Evolutionary conservation across 64 coral and sea anemone species (phyloP).

Genomic region (Pachyseris speciosa): DNA sequence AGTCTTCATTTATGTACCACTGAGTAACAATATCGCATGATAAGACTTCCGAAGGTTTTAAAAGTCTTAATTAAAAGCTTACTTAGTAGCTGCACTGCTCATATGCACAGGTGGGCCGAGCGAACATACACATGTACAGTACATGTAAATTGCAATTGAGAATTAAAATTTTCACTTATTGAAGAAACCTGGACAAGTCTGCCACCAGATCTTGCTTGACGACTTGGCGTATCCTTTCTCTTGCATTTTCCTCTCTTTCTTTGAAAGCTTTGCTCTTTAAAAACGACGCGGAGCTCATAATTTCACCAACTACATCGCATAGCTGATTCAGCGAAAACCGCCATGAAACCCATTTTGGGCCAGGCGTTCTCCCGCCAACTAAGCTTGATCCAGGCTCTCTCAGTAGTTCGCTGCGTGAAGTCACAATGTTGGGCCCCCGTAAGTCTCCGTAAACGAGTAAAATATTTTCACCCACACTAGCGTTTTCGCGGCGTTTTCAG

Average conservation of each 20-base stretch:
- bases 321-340: neutral
- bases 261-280: constrained; percentile 61
- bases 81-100: no score
- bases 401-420: neutral
- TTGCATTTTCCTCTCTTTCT: constrained; percentile 45
- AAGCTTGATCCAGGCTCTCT: neutral
- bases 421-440: neutral
- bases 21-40: no score
- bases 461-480: no score
- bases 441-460: no score
- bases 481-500: no score
- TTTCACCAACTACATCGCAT: neutral
- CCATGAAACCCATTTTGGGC: neutral
- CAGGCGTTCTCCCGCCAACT: neutral
- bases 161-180: neutral
- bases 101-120: no score
- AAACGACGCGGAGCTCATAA: constrained; percentile 5
- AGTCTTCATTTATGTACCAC: no score
- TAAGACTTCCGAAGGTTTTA: no score
- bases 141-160: no score
- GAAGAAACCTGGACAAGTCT: constrained; percentile 50
- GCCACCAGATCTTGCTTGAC: constrained; percentile 53
- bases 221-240: constrained; percentile 40
- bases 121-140: no score
- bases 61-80: no score